Evolutionary conservation across 1,140 invertebrate species (phyloP).

Genomic region (Pteromalus puparum): DNA sequence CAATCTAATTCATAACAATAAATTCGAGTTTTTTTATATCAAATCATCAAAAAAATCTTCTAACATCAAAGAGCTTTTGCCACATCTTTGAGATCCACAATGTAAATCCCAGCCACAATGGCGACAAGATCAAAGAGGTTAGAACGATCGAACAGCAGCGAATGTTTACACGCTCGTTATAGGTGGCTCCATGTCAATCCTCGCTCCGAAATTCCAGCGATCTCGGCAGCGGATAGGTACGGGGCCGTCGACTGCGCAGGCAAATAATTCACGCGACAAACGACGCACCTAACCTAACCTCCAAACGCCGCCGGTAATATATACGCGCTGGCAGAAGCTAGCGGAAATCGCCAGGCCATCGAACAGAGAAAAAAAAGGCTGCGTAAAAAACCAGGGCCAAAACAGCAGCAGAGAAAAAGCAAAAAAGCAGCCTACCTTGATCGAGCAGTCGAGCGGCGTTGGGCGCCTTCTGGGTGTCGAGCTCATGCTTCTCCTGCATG

Average conservation of each 20-base stretch:
- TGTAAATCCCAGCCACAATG: background rate
- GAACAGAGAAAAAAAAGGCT: background rate
- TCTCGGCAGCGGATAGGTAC: background rate
- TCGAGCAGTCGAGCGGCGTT: slow-evolving; percentile 83
- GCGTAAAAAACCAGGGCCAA: background rate
- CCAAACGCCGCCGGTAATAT: background rate
- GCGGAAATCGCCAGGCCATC: background rate
- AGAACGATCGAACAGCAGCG: background rate
- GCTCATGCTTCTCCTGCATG: slow-evolving; percentile 83
- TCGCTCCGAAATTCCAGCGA: background rate
- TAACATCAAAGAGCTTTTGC: background rate
- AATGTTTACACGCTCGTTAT: too few relatives aligned
- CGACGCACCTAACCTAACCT: slow-evolving; percentile 5
- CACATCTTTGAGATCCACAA: background rate
- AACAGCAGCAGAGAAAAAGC: background rate
- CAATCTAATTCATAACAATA: too few relatives aligned
- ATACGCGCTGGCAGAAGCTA: background rate
- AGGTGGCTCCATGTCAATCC: background rate
- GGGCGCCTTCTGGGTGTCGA: slow-evolving; percentile 82
- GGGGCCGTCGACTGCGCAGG: too few relatives aligned
- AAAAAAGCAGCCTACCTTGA: slow-evolving; percentile 76
- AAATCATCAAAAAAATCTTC: too few relatives aligned
- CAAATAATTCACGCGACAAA: background rate
- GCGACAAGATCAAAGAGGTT: background rate
- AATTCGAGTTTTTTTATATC: too few relatives aligned